Evolutionary conservation across 2,888 invertebrate species (phyloP).

Genomic region (Tachina fera): DNA sequence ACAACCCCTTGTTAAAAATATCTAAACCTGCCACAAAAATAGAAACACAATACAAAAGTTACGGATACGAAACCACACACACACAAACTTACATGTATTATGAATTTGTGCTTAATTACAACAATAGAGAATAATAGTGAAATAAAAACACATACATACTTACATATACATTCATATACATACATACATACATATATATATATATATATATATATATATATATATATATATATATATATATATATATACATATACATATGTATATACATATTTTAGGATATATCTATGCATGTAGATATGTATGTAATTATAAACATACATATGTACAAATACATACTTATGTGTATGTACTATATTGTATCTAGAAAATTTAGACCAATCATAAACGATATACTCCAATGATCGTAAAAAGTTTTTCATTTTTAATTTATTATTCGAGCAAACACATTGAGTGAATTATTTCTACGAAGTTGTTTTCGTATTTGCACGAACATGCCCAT

Average conservation of each 20-base stretch:
- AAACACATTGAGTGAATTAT: conserved; percentile 1
- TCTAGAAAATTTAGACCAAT: conserved; percentile 74
- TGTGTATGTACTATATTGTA: conserved; percentile 24
- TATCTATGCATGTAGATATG: no score
- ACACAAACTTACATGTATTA: not conserved
- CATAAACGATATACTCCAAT: conserved; percentile 44
- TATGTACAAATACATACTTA: not conserved
- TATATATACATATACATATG: not conserved
- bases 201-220: no score
- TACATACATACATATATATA: no score
- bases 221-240: not conserved
- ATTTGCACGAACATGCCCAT: not conserved
- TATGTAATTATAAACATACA: not conserved
- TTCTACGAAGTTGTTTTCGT: not conserved
- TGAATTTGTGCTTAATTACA: conserved; percentile 12
- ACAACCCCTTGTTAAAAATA: conserved; percentile 47
- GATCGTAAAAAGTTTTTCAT: conserved; percentile 56
- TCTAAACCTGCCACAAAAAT: conserved; percentile 45
- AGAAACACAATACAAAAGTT: conserved; percentile 18
- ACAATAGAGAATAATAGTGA: conserved; percentile 28
- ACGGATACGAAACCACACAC: conserved; percentile 15
- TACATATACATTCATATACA: no score
- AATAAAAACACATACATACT: conserved; percentile 10
- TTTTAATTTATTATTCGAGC: conserved; percentile 40
- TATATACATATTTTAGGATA: no score